These are phyloP conservation scores for Morus bassanus DNA, from an alignment of 2,797 vertebrate species.

Conservation along the genomic window DNA sequence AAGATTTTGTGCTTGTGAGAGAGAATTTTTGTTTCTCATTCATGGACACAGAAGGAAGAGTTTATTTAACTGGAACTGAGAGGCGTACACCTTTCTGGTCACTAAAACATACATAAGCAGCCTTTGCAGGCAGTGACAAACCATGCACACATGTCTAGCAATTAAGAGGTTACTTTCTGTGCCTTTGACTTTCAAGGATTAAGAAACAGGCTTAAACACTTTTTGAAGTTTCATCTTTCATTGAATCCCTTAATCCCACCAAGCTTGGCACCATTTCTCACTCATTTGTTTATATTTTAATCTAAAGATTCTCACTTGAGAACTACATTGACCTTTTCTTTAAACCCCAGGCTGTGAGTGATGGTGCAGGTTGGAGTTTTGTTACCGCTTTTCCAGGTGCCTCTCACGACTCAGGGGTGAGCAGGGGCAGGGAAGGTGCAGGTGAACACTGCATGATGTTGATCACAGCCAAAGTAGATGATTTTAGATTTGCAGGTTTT, in stretches of 20 bases:
- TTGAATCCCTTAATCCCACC: constrained; percentile 58
- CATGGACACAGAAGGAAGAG: neutral
- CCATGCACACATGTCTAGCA: neutral
- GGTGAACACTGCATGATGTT: neutral
- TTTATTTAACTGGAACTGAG: neutral
- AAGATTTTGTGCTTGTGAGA: neutral
- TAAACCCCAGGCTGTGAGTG: constrained; percentile 37
- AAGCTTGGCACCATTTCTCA: constrained; percentile 48
- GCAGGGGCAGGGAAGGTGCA: neutral
- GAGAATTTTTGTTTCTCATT: neutral
- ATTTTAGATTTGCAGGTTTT: neutral
- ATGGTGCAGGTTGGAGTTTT: constrained; percentile 15
- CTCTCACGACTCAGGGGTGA: neutral
- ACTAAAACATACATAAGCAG: neutral
- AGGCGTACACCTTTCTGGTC: neutral
- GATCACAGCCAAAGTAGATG: neutral
- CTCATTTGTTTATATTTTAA: constrained; percentile 40
- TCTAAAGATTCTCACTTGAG: constrained; percentile 57
- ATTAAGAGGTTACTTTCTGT: constrained; percentile 43
- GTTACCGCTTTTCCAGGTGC: neutral
- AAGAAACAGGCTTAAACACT: constrained; percentile 36
- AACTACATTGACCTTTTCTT: constrained; percentile 31
- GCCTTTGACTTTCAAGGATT: constrained; percentile 58
- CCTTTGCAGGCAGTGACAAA: neutral
- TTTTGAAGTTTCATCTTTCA: constrained; percentile 66